Percentiles rank a stretch among this genome's conserved stretches.
phyloP scores from a whole-genome alignment of 1,140 invertebrate genomes.

The Cyrtorhinus lividipennis region DNA sequence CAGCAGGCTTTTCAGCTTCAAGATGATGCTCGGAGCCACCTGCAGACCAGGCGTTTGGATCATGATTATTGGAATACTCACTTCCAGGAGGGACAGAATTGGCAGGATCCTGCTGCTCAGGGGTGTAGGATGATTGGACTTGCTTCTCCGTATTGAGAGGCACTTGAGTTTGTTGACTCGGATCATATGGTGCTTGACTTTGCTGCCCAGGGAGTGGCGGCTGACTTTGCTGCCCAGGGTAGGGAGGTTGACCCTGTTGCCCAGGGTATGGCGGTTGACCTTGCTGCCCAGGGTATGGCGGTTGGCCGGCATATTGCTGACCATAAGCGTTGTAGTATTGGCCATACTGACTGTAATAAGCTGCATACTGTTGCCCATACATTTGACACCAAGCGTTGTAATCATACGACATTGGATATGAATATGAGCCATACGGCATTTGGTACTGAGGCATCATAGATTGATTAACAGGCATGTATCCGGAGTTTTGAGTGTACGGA shows the following conservation, averaged over 20 bases:
- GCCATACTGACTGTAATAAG: too few species aligned
- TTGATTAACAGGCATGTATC: neutral
- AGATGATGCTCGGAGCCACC: too few species aligned
- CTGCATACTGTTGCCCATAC: too few species aligned
- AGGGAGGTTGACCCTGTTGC: neutral
- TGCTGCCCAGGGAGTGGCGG: neutral
- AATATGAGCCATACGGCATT: neutral
- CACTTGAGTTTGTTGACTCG: neutral
- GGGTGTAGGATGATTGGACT: too few species aligned
- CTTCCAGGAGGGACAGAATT: too few species aligned
- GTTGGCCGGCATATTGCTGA: neutral
- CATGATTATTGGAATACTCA: too few species aligned
- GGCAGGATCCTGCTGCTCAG: too few species aligned
- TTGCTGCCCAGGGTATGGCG: neutral
- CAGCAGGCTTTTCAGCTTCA: too few species aligned
- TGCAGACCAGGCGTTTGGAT: too few species aligned
- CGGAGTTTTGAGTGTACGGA: neutral
- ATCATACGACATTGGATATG: neutral
- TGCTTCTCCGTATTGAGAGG: too few species aligned
- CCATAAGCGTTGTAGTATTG: too few species aligned
- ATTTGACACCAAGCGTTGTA: neutral
- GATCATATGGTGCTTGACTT: neutral
- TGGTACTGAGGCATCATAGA: neutral
- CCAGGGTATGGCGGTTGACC: neutral
- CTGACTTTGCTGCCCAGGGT: neutral